These are phyloP conservation scores for Tuta absoluta DNA, from an alignment of 2,888 invertebrate genomes.

Conservation along the genomic window DNA sequence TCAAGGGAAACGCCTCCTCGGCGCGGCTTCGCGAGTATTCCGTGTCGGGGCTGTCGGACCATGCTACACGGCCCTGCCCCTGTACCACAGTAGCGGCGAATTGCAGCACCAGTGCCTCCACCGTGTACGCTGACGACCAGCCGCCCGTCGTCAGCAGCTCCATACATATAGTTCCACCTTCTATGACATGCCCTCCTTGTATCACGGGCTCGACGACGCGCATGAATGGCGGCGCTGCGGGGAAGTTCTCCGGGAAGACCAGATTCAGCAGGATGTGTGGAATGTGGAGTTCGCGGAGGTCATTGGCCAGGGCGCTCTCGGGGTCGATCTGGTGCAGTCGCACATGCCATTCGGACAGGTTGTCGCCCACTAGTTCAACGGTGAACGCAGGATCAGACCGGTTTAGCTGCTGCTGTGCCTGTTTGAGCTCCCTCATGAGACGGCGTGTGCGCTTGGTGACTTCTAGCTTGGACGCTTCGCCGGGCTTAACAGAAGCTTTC, in stretches of 20 bases:
- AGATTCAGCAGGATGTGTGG: constrained; percentile 89
- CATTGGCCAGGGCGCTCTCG: constrained; percentile 90
- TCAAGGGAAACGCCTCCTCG: constrained; percentile 92
- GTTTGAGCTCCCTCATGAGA: constrained; percentile 92
- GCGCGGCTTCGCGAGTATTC: constrained; percentile 87
- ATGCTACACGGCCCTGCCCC: constrained; percentile 92
- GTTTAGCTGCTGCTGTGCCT: constrained; percentile 87
- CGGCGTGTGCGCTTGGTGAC: constrained; percentile 81
- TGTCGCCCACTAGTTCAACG: constrained; percentile 92
- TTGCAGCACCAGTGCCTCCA: constrained; percentile 94
- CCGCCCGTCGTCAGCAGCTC: constrained; percentile 92
- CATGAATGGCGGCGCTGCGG: constrained; percentile 93
- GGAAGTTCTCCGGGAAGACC: constrained; percentile 94
- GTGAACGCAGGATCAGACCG: constrained; percentile 82
- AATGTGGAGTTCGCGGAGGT: constrained; percentile 89
- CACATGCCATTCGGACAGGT: constrained; percentile 93
- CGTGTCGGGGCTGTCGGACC: too few relatives aligned
- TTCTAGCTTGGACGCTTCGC: too few relatives aligned
- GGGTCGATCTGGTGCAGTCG: constrained; percentile 90
- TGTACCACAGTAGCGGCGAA: constrained; percentile 93
- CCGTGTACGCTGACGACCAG: constrained; percentile 93
- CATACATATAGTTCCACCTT: constrained; percentile 94
- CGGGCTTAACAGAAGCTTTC: too few relatives aligned
- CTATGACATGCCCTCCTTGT: constrained; percentile 94
- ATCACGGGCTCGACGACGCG: constrained; percentile 89